A percentile compares a stretch with the other conserved stretches of the same genome.
phyloP scores from a whole-genome alignment of 2,113 vertebrate species.

The Brachyhypopomus gauderio region DNA sequence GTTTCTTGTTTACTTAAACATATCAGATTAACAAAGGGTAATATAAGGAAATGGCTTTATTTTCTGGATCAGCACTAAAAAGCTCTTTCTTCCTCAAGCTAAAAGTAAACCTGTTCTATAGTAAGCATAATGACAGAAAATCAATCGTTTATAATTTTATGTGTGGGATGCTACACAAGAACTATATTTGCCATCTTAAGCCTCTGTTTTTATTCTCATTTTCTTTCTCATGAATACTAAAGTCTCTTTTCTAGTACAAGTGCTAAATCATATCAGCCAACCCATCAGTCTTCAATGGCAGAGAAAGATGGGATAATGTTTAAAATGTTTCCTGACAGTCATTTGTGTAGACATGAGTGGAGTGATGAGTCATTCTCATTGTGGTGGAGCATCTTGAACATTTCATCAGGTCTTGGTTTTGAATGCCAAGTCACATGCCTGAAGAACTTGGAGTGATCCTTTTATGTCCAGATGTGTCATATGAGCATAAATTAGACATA shows the following conservation, averaged over 20 bases:
- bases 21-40: no score
- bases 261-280: constrained; percentile 28
- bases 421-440: background rate
- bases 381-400: constrained; percentile 25
- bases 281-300: constrained; percentile 10
- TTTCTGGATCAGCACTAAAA: no score
- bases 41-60: no score
- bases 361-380: constrained; percentile 43
- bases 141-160: no score
- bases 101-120: no score
- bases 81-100: no score
- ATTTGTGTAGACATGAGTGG: constrained; percentile 12
- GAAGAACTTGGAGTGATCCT: background rate
- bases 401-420: constrained; percentile 13
- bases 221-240: constrained; percentile 19
- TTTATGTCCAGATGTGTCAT: constrained; percentile 17
- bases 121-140: no score
- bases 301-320: constrained; percentile 30
- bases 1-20: no score
- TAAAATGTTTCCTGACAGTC: constrained; percentile 23
- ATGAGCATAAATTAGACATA: constrained; percentile 1
- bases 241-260: background rate
- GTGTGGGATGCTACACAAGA: no score
- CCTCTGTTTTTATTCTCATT: background rate
- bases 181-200: background rate